Base-by-base conservation (phyloP, 2,888 invertebrate species). In the Tetrapedia diversipes region DNA sequence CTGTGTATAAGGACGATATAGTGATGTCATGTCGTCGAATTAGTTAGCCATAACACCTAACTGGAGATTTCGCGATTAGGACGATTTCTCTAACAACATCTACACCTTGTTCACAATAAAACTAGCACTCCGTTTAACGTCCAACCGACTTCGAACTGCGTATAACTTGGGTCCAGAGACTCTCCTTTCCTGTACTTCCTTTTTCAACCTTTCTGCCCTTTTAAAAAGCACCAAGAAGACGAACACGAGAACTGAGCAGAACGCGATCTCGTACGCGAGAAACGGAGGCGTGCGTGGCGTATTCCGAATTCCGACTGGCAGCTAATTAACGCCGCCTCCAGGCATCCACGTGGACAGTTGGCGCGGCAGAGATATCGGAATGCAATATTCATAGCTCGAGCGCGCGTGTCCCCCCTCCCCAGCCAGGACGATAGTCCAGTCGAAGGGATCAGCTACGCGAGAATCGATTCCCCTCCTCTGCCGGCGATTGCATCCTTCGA, bases 261-360 rank as follows among this genome's bases (percentile, higher is more conserved):
- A 16, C 4, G 64, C 24, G 24, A 39, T 41, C 16, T 27, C 14
- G 47, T 7, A 16, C 39, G 29, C 43, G 37, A 37, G 63, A 76
- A 71, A 68, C 59, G 34, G 49, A 47, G 45, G 45, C 54, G 66
- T 32, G 63, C 66, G 27, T 61, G 27, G 64, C 67, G 75, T 76
- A 69, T 64, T 81, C 66, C 56, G 68, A 61, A 83, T 83, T 81
- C 83, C 82, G 60, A 39, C 71, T 75, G 66, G 79, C 70, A 77
- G 78, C 81, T 87, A 87, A 88, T 88, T 87, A 87, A 87, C 87
- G 80, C 67, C 79, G 73, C 68, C 75, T 65, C 43, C 59, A 66
- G 53, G 77, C 66, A 77, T 80, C 63, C 79, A 75, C 73, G 77
- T 77, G 78, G 82, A 85, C 81, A 81, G 66, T 78, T 73, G 76